Conservation (phyloP, 2,888 invertebrate species). For the Macrosiphum euphorbiae region DNA sequence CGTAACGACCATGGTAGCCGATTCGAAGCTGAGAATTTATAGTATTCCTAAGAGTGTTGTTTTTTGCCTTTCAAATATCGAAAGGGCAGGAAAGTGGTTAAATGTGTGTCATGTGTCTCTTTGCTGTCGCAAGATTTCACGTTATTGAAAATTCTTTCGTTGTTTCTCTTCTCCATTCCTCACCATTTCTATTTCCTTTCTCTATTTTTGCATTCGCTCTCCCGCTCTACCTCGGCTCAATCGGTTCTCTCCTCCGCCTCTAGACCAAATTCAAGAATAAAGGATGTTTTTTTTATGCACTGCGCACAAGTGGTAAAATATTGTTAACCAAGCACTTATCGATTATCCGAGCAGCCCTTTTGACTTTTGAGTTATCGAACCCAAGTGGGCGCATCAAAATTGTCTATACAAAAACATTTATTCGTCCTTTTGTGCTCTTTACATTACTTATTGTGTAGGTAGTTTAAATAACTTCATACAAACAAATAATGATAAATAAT, state of each 20-base stretch:
- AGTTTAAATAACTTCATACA: background rate
- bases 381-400: conserved; percentile 8
- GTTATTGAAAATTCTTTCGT: conserved; percentile 64
- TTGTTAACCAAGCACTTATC: conserved; percentile 45
- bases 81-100: conserved; percentile 58
- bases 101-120: conserved; percentile 64
- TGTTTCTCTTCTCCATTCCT: conserved; percentile 45
- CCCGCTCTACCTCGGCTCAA: background rate
- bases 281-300: background rate
- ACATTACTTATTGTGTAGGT: background rate
- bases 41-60: conserved; percentile 58
- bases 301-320: conserved; percentile 36
- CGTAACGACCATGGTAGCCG: background rate
- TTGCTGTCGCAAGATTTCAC: conserved; percentile 60
- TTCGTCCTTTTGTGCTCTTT: background rate
- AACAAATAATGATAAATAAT: background rate
- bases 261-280: conserved; percentile 19
- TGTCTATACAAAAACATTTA: conserved; percentile 31
- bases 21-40: conserved; percentile 51
- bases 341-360: conserved; percentile 28
- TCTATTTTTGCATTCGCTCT: conserved; percentile 28
- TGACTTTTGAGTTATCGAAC: conserved; percentile 9
- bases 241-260: background rate
- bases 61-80: conserved; percentile 50
- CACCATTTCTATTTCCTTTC: conserved; percentile 8